Base-by-base conservation (phyloP, 2,113 vertebrate genomes). In the Istiophorus platypterus region DNA sequence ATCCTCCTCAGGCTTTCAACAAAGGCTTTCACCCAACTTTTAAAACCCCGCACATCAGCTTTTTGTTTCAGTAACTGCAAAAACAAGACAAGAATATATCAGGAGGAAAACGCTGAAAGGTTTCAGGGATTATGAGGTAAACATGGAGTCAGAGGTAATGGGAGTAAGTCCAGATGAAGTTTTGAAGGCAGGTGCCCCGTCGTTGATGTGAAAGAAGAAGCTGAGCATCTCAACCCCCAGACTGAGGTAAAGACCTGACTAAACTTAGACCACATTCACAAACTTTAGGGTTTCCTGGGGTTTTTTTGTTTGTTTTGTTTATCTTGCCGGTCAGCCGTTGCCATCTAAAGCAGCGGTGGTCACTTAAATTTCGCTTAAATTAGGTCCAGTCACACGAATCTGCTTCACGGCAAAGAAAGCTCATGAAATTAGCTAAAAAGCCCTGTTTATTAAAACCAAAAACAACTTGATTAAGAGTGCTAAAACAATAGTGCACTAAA, bases 101-200 rank as follows among this genome's bases (percentile, higher is more conserved):
- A 24, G 26, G 20, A 22, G 37, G 45, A 7, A 0, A 51, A 20
- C 39, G 51, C 42, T 8, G 56, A 24, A 22, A 5, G 61, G 57
- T 49, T 10, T 13, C n/a, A 14, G 22, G 24, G 3, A 67, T 27
- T 26, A 49, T 51, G 12, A 69, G 61, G 56, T 12, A 17, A 26
- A 37, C 31, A 78, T 37, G 49, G 63, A 63, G 54, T 51, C 18
- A 29, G 71, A 61, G 41, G 42, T 67, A 52, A 52, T 29, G 42
- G 42, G 41, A 49, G 49, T 29, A 78, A 62, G 51, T 29, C 58
- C 7, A 27, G 24, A 31, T 49, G 18, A 61, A n/a, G 49, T 31
- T 34, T 45, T n/a, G 62, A 78, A 70, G 27, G 14, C 26, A 41
- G 24, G 49, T 31, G 31, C 6, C 49, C 20, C 13, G 37, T 49